Percentiles rank a stretch among this genome's conserved stretches.
phyloP scores from a whole-genome alignment of 2,797 vertebrate genomes.

The Danionella dracula region DNA sequence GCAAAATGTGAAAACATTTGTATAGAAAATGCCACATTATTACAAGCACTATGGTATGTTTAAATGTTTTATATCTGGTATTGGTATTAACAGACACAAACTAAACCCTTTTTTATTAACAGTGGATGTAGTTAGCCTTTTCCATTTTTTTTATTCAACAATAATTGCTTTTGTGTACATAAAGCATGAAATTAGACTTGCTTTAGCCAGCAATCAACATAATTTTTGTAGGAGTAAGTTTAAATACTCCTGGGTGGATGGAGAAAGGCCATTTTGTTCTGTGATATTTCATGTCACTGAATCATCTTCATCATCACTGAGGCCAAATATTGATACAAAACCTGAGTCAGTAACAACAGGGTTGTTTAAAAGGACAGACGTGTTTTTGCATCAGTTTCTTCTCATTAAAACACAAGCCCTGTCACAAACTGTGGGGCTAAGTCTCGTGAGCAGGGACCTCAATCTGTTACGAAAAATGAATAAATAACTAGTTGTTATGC shows the following conservation, averaged over 20 bases:
- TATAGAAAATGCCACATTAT: too few species aligned
- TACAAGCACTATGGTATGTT: too few species aligned
- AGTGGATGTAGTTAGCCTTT: background rate
- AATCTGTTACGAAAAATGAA: conserved; percentile 11
- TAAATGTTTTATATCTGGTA: too few species aligned
- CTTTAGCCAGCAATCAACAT: background rate
- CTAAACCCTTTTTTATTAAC: too few species aligned
- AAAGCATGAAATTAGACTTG: background rate
- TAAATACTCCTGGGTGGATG: background rate
- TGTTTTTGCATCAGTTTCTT: conserved; percentile 12
- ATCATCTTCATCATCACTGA: conserved; percentile 5
- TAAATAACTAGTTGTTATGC: conserved; percentile 18
- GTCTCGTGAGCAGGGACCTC: background rate
- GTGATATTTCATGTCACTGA: background rate
- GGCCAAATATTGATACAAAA: conserved; percentile 22
- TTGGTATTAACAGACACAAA: too few species aligned
- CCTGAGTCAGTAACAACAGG: conserved; percentile 12
- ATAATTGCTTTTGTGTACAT: background rate
- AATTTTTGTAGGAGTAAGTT: background rate
- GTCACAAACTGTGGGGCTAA: background rate
- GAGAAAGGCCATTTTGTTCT: background rate
- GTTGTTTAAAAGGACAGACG: conserved; percentile 17
- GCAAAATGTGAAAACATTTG: too few species aligned
- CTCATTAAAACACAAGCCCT: conserved; percentile 1
- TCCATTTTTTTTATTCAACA: background rate